Conservation (phyloP, 2,797 vertebrate species). For the Acanthopagrus latus region DNA sequence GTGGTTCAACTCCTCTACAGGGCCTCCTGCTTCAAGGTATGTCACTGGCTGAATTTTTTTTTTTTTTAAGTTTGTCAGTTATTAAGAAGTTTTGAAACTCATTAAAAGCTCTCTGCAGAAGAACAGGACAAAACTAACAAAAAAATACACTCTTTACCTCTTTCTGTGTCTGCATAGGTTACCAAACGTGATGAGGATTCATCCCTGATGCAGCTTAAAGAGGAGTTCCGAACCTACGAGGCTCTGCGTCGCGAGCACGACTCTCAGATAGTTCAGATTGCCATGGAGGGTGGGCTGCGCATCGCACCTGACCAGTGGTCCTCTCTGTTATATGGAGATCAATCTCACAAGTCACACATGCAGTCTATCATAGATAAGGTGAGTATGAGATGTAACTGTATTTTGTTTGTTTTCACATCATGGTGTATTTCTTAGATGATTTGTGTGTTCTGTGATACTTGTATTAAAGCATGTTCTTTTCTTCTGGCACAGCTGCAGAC, state of each 20-base stretch:
- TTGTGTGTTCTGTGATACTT: background rate
- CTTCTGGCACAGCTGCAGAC: constrained; percentile 92
- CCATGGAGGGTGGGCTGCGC: constrained; percentile 98
- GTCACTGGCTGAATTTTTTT: constrained; percentile 1
- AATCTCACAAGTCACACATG: constrained; percentile 99
- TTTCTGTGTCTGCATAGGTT: constrained; percentile 83
- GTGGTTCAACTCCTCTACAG: constrained; percentile 99
- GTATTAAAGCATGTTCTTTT: background rate
- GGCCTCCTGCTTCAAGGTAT: constrained; percentile 99
- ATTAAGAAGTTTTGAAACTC: constrained; percentile 1
- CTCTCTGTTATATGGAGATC: constrained; percentile 96
- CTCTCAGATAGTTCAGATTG: constrained; percentile 99
- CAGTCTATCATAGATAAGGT: constrained; percentile 99
- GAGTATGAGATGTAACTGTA: constrained; percentile 28
- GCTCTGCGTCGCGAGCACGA: constrained; percentile 96
- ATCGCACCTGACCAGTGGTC: constrained; percentile 99
- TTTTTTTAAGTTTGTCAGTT: background rate
- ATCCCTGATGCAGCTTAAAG: constrained; percentile 98
- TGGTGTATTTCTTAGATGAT: background rate
- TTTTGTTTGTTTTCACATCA: constrained; percentile 1
- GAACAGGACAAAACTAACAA: background rate
- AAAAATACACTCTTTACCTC: background rate
- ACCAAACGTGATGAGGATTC: constrained; percentile 99
- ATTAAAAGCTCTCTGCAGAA: background rate
- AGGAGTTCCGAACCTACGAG: constrained; percentile 98